Percentiles rank a stretch among this genome's conserved stretches.
phyloP scores from a whole-genome alignment of 2,888 invertebrate species.

The Tenthredo amoena region DNA sequence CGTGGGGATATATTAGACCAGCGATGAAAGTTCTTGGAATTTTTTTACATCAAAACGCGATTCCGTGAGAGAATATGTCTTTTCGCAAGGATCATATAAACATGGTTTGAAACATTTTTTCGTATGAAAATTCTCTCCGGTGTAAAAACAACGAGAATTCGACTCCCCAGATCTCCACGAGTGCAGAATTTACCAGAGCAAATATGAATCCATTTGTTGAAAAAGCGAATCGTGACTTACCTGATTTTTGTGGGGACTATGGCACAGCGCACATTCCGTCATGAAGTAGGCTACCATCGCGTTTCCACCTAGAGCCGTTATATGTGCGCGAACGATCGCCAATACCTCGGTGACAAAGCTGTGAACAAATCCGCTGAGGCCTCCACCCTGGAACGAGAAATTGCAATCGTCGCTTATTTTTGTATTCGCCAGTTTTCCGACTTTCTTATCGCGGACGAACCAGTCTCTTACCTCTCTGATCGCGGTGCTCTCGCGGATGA shows the following conservation, averaged over 20 bases:
- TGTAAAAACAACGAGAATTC: neutral
- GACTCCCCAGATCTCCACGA: neutral
- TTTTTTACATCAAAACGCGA: neutral
- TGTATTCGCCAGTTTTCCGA: neutral
- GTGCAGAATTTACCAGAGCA: neutral
- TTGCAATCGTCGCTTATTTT: neutral
- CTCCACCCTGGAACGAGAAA: slow-evolving; percentile 84
- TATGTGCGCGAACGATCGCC: slow-evolving; percentile 95
- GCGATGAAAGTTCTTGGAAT: neutral
- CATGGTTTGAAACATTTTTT: neutral
- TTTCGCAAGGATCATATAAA: neutral
- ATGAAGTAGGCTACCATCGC: slow-evolving; percentile 97
- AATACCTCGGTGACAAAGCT: slow-evolving; percentile 96
- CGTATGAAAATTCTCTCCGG: neutral
- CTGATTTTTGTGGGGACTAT: slow-evolving; percentile 98
- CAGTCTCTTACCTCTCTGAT: slow-evolving; percentile 85
- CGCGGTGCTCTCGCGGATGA: slow-evolving; percentile 96
- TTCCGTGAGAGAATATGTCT: too few species aligned
- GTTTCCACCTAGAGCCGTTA: slow-evolving; percentile 95
- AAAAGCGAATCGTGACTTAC: slow-evolving; percentile 79
- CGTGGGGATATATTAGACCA: neutral
- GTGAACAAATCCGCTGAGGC: slow-evolving; percentile 96
- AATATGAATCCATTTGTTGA: slow-evolving; percentile 21
- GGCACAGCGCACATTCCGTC: slow-evolving; percentile 93
- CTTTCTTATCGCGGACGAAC: neutral